Conservation (phyloP, 2,797 vertebrate genomes). For the Poecile montanus region DNA sequence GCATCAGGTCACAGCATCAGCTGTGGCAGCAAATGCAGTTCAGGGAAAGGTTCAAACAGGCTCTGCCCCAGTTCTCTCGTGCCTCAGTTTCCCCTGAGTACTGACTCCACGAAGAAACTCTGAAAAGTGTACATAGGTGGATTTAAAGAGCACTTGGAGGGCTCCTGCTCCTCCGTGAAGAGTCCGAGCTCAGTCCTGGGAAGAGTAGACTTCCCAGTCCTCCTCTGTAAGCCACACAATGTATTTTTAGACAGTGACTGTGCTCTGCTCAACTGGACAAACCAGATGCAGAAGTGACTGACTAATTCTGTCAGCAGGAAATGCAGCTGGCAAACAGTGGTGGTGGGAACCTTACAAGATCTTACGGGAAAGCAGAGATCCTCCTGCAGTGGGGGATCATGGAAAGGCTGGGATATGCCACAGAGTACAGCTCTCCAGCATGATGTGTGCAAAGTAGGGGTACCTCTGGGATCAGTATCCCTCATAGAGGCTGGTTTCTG, state of each 20-base stretch:
- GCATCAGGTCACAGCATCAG: background rate
- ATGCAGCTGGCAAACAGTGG: background rate
- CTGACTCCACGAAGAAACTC: accelerated
- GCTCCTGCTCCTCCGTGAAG: background rate
- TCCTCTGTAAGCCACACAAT: accelerated
- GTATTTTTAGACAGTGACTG: constrained; percentile 29
- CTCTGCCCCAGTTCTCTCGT: background rate
- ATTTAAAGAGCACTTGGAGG: accelerated
- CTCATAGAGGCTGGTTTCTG: background rate
- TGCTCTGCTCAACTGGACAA: constrained; percentile 25
- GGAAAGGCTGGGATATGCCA: background rate
- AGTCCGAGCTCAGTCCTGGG: background rate
- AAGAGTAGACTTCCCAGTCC: background rate
- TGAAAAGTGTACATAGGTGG: accelerated
- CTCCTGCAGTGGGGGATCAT: background rate
- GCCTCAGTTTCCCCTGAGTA: background rate
- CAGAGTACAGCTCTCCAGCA: accelerated
- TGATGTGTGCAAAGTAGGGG: background rate
- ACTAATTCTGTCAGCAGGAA: constrained; percentile 36
- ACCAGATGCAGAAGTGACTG: constrained; percentile 58
- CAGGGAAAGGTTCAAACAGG: background rate
- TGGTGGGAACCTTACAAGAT: background rate
- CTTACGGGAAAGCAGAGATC: background rate
- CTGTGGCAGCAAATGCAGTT: background rate
- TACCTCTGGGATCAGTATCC: background rate